Conservation (phyloP, 37 sponge, comb jelly and placozoan genomes). For the Oopsacas minuta region DNA sequence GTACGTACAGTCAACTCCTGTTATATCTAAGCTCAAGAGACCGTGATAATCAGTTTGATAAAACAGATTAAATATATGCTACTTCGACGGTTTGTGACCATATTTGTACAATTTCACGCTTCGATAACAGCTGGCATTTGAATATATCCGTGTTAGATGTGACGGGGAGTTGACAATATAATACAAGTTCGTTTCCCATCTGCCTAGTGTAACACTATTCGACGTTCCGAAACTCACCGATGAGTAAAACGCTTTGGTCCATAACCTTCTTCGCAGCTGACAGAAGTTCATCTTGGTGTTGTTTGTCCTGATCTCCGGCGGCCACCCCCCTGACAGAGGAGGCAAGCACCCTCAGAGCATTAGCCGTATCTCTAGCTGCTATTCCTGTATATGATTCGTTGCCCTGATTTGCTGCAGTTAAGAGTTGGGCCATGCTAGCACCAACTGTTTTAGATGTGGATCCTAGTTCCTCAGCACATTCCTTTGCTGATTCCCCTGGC, state of each 20-base stretch:
- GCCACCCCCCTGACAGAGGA: conserved; percentile 80
- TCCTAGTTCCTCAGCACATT: conserved; percentile 79
- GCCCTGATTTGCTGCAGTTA: conserved; percentile 92
- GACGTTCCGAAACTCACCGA: conserved; percentile 16
- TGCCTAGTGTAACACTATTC: no score
- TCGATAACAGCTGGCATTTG: no score
- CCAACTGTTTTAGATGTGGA: conserved; percentile 85
- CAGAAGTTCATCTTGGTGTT: conserved; percentile 75
- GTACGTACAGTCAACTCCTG: no score
- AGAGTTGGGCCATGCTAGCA: conserved; percentile 95
- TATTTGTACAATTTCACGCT: no score
- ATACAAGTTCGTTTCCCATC: no score
- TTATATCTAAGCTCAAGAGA: no score
- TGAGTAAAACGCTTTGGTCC: conserved; percentile 59
- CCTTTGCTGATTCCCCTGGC: conserved; percentile 39
- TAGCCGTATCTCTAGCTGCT: conserved; percentile 87
- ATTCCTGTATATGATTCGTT: conserved; percentile 98
- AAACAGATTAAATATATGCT: no score
- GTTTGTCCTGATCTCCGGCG: conserved; percentile 52
- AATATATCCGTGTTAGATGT: no score
- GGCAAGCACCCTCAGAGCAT: conserved; percentile 63
- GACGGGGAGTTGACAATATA: no score
- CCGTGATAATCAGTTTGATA: no score
- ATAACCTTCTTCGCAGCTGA: conserved; percentile 62
- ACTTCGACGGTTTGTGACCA: no score